A percentile compares a stretch with the other conserved stretches of the same genome.
phyloP scores from a whole-genome alignment of 2,797 vertebrate species.

The Brachyrhaphis roseni region DNA sequence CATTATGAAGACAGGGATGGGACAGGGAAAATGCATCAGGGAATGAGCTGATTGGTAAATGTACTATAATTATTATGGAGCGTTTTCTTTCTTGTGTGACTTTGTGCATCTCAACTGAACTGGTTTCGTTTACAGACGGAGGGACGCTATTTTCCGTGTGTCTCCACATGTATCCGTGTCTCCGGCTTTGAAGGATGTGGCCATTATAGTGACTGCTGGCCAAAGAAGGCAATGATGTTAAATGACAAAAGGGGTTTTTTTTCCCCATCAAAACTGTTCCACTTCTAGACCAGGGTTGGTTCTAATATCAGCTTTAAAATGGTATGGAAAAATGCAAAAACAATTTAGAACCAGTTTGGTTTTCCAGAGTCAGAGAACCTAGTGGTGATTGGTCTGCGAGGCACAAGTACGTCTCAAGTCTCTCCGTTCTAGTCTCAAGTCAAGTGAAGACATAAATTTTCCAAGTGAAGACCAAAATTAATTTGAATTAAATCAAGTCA shows the following conservation, averaged over 20 bases:
- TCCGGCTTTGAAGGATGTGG: constrained; percentile 15
- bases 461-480: background rate
- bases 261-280: background rate
- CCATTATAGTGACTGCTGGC: constrained; percentile 3
- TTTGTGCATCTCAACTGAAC: constrained; percentile 40
- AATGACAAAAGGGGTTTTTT: background rate
- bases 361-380: background rate
- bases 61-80: constrained; percentile 71
- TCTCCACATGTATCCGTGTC: constrained; percentile 1
- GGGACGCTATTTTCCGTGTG: constrained; percentile 11
- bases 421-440: too few relatives aligned
- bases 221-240: constrained; percentile 6
- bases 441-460: too few relatives aligned
- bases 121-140: background rate
- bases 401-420: background rate
- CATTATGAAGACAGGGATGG: constrained; percentile 83
- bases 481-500: background rate
- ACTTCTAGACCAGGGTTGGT: too few relatives aligned
- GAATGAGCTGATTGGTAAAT: constrained; percentile 74
- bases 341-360: background rate
- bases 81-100: constrained; percentile 57
- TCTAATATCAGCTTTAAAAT: background rate
- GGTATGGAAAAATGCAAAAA: background rate
- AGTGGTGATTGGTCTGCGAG: background rate
- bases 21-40: constrained; percentile 79